These are phyloP conservation scores for Meteorus cinctellus DNA, from an alignment of 2,888 invertebrate genomes.

Conservation along the genomic window DNA sequence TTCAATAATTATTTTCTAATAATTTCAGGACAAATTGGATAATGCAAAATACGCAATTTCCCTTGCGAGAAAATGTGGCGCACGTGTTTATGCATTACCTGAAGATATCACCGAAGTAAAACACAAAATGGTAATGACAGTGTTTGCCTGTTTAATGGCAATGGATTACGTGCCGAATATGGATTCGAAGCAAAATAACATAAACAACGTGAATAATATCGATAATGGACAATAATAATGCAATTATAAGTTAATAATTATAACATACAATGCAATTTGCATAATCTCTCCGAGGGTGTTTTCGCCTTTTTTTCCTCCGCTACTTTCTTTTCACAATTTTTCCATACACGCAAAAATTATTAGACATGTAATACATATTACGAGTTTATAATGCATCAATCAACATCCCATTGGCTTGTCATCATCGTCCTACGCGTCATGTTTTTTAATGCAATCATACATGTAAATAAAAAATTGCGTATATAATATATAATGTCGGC, in stretches of 20 bases:
- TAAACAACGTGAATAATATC: conserved; percentile 51
- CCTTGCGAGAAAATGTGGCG: conserved; percentile 97
- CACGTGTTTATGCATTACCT: conserved; percentile 97
- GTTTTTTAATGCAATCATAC: conserved; percentile 15
- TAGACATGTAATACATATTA: conserved; percentile 2
- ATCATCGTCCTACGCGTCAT: conserved; percentile 2
- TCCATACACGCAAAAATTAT: not conserved
- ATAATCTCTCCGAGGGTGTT: not conserved
- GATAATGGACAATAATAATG: conserved; percentile 62
- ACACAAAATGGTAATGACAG: conserved; percentile 99
- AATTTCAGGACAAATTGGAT: conserved; percentile 88
- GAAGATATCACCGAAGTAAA: conserved; percentile 99
- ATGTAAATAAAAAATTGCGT: conserved; percentile 15
- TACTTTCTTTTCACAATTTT: no score
- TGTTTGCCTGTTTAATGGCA: conserved; percentile 99
- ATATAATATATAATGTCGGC: not conserved
- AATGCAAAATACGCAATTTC: conserved; percentile 99
- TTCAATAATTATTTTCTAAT: conserved; percentile 44
- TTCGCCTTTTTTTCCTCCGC: not conserved
- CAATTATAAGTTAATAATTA: conserved; percentile 22
- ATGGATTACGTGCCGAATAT: conserved; percentile 94
- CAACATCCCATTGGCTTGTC: conserved; percentile 16
- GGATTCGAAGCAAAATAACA: conserved; percentile 75
- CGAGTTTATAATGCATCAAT: not conserved
- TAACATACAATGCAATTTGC: not conserved